Evolutionary conservation across 1,140 invertebrate genomes (phyloP), one percentile per base, ranked within the genome.

Genomic region (Drosophila sechellia): DNA sequence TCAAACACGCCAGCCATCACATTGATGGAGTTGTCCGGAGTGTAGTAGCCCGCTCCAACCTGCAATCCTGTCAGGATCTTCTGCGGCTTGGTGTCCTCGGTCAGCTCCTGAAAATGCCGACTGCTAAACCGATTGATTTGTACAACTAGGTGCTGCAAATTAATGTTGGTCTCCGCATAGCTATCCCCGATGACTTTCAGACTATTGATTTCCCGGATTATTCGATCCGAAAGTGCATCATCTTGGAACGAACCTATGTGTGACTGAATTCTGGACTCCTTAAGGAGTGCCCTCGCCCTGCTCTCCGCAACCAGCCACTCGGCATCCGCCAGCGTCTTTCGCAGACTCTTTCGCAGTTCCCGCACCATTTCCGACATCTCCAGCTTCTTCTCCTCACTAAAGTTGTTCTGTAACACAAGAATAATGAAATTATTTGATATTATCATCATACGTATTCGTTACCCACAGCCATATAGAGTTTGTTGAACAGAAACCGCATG

Each of bases 1-100:
- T 99, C 98, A 0, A 99, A 93, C 54, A 99, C 98, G 4, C 98
- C 98, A 20, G 98, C 98, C 90, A 86, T 86, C 0, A 91, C 78
- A 63, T 83, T 86, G 0, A 91, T 91, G 0, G 90, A 85, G 15
- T 91, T 90, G 12, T 89, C 86, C 8, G 86, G 2, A 1, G 77
- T 72, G n/a, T 79, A 83, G 39, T 91, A 91, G 25, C 57, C 77
- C 0, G 86, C 76, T 54, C 77, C 71, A 1, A 85, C 81, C 43
- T 90, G 83, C 60, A 90, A 79, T 0, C 73, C 78, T 13, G 61
- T 15, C n/a, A 89, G 5, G 15, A 80, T 22, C 0, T 50, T 69
- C 43, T 89, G 48, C 0, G 86, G 83, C 27, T 80, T 75, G 3
- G 86, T 91, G 1, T 42, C 40, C 12, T 89, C 70, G 1, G 58